Conservation (phyloP, 2,888 invertebrate species). For the Biston betularia region DNA sequence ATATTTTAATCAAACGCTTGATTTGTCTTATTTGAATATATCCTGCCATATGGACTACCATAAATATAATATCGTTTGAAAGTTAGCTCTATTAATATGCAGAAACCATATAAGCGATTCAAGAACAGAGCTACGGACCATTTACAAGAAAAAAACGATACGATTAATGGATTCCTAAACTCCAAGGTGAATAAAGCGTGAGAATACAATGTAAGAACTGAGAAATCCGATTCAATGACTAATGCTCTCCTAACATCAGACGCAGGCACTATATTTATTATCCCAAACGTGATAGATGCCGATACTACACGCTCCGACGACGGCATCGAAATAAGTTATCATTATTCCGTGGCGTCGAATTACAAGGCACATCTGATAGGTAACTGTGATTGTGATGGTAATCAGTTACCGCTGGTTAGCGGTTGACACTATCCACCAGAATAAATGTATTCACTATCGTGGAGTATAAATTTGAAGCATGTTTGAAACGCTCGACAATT, state of each 20-base stretch:
- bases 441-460: constrained; percentile 68
- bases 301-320: constrained; percentile 27
- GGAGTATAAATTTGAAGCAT: constrained; percentile 61
- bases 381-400: constrained; percentile 57
- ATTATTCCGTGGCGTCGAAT: constrained; percentile 35
- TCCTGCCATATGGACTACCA: too few relatives aligned
- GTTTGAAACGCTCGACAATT: constrained; percentile 57
- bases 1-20: too few relatives aligned
- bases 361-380: constrained; percentile 48
- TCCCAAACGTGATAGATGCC: constrained; percentile 25
- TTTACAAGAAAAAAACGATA: constrained; percentile 33
- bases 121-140: neutral
- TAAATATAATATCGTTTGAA: too few relatives aligned
- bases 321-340: constrained; percentile 36
- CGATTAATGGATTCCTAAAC: constrained; percentile 41
- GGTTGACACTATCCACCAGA: constrained; percentile 70
- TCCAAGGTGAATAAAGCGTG: constrained; percentile 41
- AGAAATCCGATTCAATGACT: constrained; percentile 46
- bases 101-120: too few relatives aligned
- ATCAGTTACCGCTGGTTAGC: constrained; percentile 59
- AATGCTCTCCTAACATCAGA: constrained; percentile 40
- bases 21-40: too few relatives aligned
- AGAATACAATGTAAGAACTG: constrained; percentile 44
- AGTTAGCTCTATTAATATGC: too few relatives aligned
- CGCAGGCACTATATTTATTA: constrained; percentile 29